Evolutionary conservation across 2,888 invertebrate species (phyloP).

Genomic region (Ectobius pallidus): DNA sequence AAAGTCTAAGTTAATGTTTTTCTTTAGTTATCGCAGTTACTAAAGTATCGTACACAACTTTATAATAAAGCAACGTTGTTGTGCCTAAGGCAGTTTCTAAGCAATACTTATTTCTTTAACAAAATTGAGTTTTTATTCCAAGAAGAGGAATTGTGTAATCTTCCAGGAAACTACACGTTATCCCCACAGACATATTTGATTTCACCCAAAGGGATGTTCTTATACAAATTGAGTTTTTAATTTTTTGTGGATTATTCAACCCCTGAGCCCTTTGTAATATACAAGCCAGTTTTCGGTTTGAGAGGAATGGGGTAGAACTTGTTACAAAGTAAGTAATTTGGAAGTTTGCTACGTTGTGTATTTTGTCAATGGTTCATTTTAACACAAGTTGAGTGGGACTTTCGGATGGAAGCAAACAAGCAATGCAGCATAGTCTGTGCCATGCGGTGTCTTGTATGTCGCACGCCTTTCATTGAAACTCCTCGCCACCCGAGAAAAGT

Average conservation of each 20-base stretch:
- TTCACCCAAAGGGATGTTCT: neutral
- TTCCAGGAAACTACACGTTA: too few species aligned
- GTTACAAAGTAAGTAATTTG: conserved; percentile 29
- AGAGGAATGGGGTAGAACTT: neutral
- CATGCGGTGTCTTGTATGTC: neutral
- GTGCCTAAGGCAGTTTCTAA: too few species aligned
- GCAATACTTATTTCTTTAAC: too few species aligned
- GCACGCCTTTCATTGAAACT: neutral
- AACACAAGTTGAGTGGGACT: neutral
- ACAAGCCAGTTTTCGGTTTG: conserved; percentile 2
- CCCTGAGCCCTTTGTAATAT: neutral
- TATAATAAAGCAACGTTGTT: too few species aligned
- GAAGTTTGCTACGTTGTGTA: conserved; percentile 24
- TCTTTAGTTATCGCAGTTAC: too few species aligned
- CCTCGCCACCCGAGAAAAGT: neutral
- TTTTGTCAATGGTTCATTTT: conserved; percentile 35
- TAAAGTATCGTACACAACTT: too few species aligned
- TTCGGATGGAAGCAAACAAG: neutral
- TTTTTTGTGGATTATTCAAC: conserved; percentile 5
- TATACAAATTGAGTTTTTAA: conserved; percentile 17
- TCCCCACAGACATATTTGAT: too few species aligned
- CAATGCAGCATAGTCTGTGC: too few species aligned
- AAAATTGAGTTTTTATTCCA: too few species aligned
- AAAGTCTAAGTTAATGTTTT: too few species aligned
- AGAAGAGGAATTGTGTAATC: too few species aligned